Evolutionary conservation across 2,888 invertebrate genomes (phyloP).

Genomic region (Rhorus exstirpatorius): DNA sequence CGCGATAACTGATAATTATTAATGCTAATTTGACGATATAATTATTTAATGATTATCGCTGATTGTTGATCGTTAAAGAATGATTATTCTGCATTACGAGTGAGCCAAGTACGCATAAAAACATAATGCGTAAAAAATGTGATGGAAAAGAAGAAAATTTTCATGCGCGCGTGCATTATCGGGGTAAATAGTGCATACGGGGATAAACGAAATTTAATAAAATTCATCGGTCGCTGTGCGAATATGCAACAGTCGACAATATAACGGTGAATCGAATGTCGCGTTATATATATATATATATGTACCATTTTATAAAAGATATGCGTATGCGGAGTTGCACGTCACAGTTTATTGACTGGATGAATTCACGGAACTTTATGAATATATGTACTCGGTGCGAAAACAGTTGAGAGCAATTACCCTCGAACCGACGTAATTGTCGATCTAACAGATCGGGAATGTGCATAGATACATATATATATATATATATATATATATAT

Average conservation of each 20-base stretch:
- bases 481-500: neutral
- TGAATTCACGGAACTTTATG: conserved; percentile 42
- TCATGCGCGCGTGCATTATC: too few species aligned
- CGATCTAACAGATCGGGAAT: conserved; percentile 24
- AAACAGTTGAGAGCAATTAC: conserved; percentile 53
- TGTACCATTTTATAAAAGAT: conserved; percentile 20
- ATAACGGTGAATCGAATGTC: neutral
- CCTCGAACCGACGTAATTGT: conserved; percentile 48
- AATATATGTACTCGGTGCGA: conserved; percentile 1
- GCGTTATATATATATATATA: too few species aligned
- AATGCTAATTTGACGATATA: too few species aligned
- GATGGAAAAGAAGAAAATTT: too few species aligned
- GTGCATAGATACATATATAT: too few species aligned
- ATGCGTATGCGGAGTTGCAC: neutral
- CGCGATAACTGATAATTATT: too few species aligned
- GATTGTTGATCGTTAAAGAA: too few species aligned
- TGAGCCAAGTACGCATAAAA: too few species aligned
- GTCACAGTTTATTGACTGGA: conserved; percentile 42
- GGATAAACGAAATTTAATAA: conserved; percentile 32
- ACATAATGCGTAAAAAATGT: too few species aligned
- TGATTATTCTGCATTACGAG: too few species aligned
- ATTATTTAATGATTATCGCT: too few species aligned
- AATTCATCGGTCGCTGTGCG: conserved; percentile 21
- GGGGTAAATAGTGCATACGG: too few species aligned
- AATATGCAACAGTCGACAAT: conserved; percentile 11